These are phyloP conservation scores for Ernsta delagoae DNA, from an alignment of 2,888 invertebrate genomes.

Conservation along the genomic window DNA sequence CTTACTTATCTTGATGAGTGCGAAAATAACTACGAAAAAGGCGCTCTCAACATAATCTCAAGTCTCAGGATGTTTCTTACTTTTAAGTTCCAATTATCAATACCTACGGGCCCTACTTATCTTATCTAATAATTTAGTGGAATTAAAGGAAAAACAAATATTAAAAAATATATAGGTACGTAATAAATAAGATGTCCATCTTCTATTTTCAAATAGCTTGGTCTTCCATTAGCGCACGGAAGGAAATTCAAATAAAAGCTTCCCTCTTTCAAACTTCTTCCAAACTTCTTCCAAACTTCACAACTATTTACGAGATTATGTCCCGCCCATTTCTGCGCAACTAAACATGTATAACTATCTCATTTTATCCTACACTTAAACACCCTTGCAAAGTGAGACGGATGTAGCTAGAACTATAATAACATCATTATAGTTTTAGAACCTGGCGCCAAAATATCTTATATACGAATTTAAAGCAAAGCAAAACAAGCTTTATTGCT, in stretches of 20 bases:
- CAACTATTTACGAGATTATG: constrained; percentile 71
- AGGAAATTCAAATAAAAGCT: constrained; percentile 79
- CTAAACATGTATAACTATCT: constrained; percentile 52
- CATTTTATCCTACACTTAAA: constrained; percentile 52
- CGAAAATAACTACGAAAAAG: no score
- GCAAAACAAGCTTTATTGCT: constrained; percentile 20
- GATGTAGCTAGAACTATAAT: constrained; percentile 62
- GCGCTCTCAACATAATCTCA: no score
- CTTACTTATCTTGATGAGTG: no score
- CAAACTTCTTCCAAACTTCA: constrained; percentile 79
- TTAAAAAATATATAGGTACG: no score
- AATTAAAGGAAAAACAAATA: no score
- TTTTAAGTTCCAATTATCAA: no score
- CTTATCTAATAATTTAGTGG: no score
- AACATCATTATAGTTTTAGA: constrained; percentile 78
- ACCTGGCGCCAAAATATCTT: constrained; percentile 43
- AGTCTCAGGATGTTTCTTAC: no score
- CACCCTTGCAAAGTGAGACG: constrained; percentile 58
- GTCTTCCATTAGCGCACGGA: constrained; percentile 54
- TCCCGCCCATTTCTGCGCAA: constrained; percentile 63
- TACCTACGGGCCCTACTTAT: no score
- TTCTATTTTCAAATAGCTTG: constrained; percentile 62
- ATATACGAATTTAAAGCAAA: constrained; percentile 37
- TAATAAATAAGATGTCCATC: constrained; percentile 40
- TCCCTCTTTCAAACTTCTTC: constrained; percentile 78